phyloP scores from a whole-genome alignment of 64 coral and sea anemone genomes.

The Montipora sp. region DNA sequence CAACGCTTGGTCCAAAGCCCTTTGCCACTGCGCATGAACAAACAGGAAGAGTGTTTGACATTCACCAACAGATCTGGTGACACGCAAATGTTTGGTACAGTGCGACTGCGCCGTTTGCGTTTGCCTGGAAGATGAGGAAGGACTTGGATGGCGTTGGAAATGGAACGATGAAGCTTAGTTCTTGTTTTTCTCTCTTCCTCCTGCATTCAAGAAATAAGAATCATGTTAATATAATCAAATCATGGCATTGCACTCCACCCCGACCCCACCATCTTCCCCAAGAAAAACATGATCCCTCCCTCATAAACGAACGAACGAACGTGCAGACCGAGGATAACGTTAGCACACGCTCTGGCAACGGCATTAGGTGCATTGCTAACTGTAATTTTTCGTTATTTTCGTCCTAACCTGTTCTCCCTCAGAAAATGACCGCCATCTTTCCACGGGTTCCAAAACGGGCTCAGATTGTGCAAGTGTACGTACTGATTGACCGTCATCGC shows the following conservation, averaged over 20 bases:
- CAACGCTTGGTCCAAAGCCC: slow-evolving; percentile 82
- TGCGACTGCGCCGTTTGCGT: slow-evolving; percentile 73
- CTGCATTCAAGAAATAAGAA: not conserved
- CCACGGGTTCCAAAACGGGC: slow-evolving; percentile 39
- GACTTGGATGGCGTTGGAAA: slow-evolving; percentile 69
- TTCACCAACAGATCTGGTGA: slow-evolving; percentile 61
- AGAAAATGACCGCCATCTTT: slow-evolving; percentile 57
- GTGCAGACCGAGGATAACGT: no score
- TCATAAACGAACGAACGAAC: no score
- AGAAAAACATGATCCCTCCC: not conserved
- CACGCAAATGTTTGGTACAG: slow-evolving; percentile 69
- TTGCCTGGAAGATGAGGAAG: slow-evolving; percentile 45
- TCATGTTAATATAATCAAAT: not conserved
- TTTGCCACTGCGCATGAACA: slow-evolving; percentile 65
- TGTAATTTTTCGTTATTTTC: no score
- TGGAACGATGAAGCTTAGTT: slow-evolving; percentile 60
- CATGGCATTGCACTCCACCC: no score
- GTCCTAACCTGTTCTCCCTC: slow-evolving; percentile 53
- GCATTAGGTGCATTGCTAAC: no score
- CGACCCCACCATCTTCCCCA: not conserved
- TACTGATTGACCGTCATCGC: slow-evolving; percentile 45
- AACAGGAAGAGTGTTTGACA: slow-evolving; percentile 76
- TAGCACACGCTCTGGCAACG: no score
- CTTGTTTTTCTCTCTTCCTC: slow-evolving; percentile 47
- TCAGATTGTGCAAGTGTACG: not conserved